Conservation (phyloP, 2,797 vertebrate genomes). For the Anisognathus igniventris region DNA sequence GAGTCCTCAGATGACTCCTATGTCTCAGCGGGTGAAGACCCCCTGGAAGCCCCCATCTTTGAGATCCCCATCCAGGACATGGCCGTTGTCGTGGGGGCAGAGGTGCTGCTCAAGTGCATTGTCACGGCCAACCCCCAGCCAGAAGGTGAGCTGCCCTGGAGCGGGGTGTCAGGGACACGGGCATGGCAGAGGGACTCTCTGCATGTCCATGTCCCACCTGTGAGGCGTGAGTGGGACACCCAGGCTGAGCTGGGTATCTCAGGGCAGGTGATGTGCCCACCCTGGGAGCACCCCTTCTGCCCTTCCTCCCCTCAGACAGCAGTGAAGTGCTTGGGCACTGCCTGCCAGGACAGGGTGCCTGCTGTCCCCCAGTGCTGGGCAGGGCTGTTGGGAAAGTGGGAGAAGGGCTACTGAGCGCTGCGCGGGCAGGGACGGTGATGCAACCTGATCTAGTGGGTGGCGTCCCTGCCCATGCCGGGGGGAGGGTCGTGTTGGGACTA, state of each 20-base stretch:
- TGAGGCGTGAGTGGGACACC: rapidly evolving
- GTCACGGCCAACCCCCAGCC: slow-evolving; percentile 88
- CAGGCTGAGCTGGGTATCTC: not conserved
- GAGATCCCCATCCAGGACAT: slow-evolving; percentile 89
- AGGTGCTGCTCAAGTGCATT: slow-evolving; percentile 89
- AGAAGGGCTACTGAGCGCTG: not conserved
- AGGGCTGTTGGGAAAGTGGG: not conserved
- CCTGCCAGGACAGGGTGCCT: not conserved
- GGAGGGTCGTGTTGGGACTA: not conserved
- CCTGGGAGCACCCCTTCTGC: not conserved
- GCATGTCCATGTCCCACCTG: rapidly evolving
- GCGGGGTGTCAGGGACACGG: rapidly evolving
- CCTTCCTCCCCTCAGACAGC: not conserved
- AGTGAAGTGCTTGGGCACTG: not conserved
- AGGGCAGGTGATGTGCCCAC: not conserved
- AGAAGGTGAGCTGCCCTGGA: slow-evolving; percentile 78
- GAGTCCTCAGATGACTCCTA: slow-evolving; percentile 98
- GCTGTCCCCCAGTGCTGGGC: no score
- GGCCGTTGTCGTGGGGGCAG: slow-evolving; percentile 79
- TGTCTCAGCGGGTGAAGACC: slow-evolving; percentile 94
- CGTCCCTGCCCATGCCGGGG: not conserved
- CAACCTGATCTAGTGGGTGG: not conserved
- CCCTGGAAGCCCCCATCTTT: slow-evolving; percentile 90
- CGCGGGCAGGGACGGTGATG: rapidly evolving
- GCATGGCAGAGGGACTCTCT: rapidly evolving